Evolutionary conservation across 2,113 vertebrate species (phyloP), one percentile per base, ranked within the genome.

Genomic region (Sturnus vulgaris): DNA sequence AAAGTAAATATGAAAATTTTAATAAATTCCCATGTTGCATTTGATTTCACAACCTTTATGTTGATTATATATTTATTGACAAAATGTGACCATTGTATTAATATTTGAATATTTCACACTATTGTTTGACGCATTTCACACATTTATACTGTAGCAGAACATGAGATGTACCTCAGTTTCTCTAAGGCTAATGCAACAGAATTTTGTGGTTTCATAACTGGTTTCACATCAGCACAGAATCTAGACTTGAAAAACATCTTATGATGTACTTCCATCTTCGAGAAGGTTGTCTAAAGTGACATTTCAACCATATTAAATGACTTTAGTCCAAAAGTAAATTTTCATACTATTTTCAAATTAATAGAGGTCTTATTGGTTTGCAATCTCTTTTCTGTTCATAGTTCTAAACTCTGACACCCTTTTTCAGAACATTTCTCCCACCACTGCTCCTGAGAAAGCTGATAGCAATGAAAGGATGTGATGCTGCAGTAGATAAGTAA

Each of bases 91-190:
- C 65, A 81, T 10, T 77, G 10, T 4, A 55, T 44, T 82, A 82
- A 46, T 5, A 16, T 76, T 71, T 66, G 27, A 76, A 25, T 68
- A 80, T 60, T 85, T 92, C 11, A 47, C 60, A 22, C 64, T 81
- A 55, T 27, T 28, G 7, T 37, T 84, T 42, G 42, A 65, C 35
- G 69, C 6, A 47, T 66, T 68, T 89, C n/a, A 86, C 5, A 85
- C 1, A 59, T 28, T 71, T 18, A 35, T 30, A 35, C 5, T 46
- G 50, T 27, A 63, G 21, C 15, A 52, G 20, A 86, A 69, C 11
- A 56, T 15, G 15, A 79, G 52, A 10, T 3, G 3, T 23, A 65
- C 4, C 37, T 3, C 0, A 0, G 16, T 82, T 88, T 70, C 40
- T 46, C 75, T 42, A 17, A 64, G 49, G n/a, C 33, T 79, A 91